Evolutionary conservation across 1,140 invertebrate species (phyloP), one percentile per base, ranked within the genome.

Genomic region (Lepidotrigona ventralis): DNA sequence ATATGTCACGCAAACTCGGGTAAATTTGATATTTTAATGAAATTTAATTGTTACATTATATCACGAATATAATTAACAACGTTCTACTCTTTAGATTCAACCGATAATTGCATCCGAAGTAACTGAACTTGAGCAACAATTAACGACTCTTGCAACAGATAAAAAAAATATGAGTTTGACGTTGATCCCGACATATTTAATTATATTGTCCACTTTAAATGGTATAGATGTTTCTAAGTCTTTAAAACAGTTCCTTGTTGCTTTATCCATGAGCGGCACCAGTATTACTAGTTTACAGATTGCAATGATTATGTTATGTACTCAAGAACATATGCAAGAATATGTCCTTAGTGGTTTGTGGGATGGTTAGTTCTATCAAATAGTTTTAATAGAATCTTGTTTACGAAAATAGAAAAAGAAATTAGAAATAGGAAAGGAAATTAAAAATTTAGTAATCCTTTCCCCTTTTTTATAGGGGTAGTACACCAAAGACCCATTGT

Each of bases 301-400:
- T 70, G 94, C 95, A 8, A 92, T 96, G 71, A 94, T 95, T 77
- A 95, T 94, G 89, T 92, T 95, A 21, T 93, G 95, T n/a, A 92
- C 92, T 77, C 92, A 93, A 29, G 92, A 93, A 0, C 91, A 93
- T 56, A 91, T 95, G n/a, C 95, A 96, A 73, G 95, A 96, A 76
- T 90, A 95, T 14, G 93, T 96, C 71, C 91, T 97, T 74, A 94
- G 95, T 79, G 95, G 96, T 83, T 93, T 97, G 29, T 97, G 96
- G 96, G 96, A 97, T 92, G 96, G 96, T 96, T 88, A 51, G 80
- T 86, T 21, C 56, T 9, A 71, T 19, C 23, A 8, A 19, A 78
- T 12, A 79, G 71, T 23, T 78, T 23, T 8, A 56, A n/a, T 68
- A 51, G 29, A 19, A n/a, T 56, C 64, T 51, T 19, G 11, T 33